Evolutionary conservation across 2,797 vertebrate species (phyloP).

Genomic region (Molothrus aeneus): DNA sequence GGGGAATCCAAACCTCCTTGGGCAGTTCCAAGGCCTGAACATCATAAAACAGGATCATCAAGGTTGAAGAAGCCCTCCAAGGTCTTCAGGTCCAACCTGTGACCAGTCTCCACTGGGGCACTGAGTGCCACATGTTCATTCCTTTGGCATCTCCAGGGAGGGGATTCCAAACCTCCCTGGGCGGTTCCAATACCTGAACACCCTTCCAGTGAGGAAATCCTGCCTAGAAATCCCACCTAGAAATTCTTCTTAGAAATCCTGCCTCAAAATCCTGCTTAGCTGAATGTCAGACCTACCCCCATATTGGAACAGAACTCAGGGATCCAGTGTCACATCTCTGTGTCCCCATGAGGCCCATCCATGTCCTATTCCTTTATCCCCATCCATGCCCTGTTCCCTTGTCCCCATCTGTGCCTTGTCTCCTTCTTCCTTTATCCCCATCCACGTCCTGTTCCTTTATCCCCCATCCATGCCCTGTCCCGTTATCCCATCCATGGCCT

Average conservation of each 20-base stretch:
- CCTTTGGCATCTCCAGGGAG: background rate
- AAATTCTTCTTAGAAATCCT: background rate
- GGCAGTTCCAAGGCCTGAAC: no score
- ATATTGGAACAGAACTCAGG: fast-evolving
- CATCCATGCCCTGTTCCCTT: no score
- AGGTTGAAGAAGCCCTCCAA: background rate
- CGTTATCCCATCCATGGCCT: no score
- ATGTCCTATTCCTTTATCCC: fast-evolving
- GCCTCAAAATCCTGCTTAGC: background rate
- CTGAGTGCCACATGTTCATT: background rate
- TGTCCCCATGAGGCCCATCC: no score
- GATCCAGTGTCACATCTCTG: background rate
- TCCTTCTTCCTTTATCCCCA: no score
- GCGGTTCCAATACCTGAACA: no score
- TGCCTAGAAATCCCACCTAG: background rate
- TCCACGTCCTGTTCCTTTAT: no score
- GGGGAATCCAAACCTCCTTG: background rate
- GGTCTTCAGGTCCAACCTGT: background rate
- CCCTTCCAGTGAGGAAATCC: no score
- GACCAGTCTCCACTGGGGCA: background rate
- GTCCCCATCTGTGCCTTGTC: no score
- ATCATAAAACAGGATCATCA: background rate
- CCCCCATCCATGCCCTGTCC: background rate
- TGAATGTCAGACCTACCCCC: background rate
- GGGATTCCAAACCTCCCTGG: background rate